Conservation (phyloP, 2,888 invertebrate species). For the Agapetus fuscipes region DNA sequence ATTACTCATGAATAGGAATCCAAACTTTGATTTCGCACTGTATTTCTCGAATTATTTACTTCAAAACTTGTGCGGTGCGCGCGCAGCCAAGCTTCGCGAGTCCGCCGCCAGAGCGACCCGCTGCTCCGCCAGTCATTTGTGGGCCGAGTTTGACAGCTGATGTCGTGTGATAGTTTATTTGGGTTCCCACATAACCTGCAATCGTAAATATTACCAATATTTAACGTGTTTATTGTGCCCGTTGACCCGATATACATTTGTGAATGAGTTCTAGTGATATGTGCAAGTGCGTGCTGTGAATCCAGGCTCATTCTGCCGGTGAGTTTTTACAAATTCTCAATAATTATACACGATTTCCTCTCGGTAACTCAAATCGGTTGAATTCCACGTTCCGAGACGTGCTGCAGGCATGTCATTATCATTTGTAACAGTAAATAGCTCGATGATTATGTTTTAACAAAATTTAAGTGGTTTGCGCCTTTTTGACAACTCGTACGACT, state of each 20-base stretch:
- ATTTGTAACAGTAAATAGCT: conserved; percentile 12
- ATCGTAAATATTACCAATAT: conserved; percentile 8
- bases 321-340: too few species aligned
- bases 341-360: too few species aligned
- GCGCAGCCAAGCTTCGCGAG: conserved; percentile 10
- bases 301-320: background rate
- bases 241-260: background rate
- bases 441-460: conserved; percentile 3
- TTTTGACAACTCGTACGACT: too few species aligned
- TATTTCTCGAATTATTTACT: too few species aligned
- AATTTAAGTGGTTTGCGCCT: too few species aligned
- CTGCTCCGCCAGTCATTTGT: conserved; percentile 12
- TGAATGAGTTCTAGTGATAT: conserved; percentile 3
- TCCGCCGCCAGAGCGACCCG: conserved; percentile 6
- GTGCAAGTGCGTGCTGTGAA: background rate
- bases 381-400: too few species aligned
- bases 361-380: too few species aligned
- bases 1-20: too few species aligned
- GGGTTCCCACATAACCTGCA: conserved; percentile 12
- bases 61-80: too few species aligned
- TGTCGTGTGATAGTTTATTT: background rate
- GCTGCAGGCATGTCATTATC: conserved; percentile 9
- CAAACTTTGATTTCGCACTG: too few species aligned
- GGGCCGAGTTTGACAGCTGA: conserved; percentile 15
- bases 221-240: conserved; percentile 10